A percentile compares a stretch with the other conserved stretches of the same genome.
phyloP scores from a whole-genome alignment of 2,888 invertebrate genomes.

The Hyles lineata region DNA sequence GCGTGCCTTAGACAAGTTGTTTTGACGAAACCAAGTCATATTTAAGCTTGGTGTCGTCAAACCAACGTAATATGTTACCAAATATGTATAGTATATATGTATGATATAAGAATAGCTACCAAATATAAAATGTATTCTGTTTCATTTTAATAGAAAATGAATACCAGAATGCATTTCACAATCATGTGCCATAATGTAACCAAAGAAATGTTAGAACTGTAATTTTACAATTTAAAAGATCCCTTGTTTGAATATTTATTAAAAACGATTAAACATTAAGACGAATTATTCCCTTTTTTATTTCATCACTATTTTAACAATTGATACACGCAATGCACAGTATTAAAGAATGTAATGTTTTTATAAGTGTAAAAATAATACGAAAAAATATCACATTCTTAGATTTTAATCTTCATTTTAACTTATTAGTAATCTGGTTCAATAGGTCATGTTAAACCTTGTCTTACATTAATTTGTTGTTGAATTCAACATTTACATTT shows the following conservation, averaged over 20 bases:
- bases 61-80: constrained; percentile 44
- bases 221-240: constrained; percentile 35
- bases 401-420: too few species aligned
- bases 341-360: too few species aligned
- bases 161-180: constrained; percentile 38
- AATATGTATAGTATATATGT: constrained; percentile 39
- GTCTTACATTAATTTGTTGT: too few species aligned
- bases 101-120: constrained; percentile 36
- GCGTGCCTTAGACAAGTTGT: constrained; percentile 3
- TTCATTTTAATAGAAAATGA: constrained; percentile 47
- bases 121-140: constrained; percentile 37
- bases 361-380: too few species aligned
- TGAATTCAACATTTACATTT: too few species aligned
- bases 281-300: constrained; percentile 7
- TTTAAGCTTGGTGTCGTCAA: constrained; percentile 2
- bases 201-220: constrained; percentile 44
- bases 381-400: too few species aligned
- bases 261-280: constrained; percentile 27
- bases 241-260: constrained; percentile 28
- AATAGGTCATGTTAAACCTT: too few species aligned
- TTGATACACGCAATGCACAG: not conserved
- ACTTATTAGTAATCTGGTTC: too few species aligned
- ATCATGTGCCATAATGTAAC: constrained; percentile 53
- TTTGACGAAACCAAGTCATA: constrained; percentile 1
- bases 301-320: not conserved